A percentile compares a stretch with the other conserved stretches of the same genome.
Evolutionary conservation across 2,888 invertebrate species (phyloP).

Genomic region (Trichogramma dendrolimi): DNA sequence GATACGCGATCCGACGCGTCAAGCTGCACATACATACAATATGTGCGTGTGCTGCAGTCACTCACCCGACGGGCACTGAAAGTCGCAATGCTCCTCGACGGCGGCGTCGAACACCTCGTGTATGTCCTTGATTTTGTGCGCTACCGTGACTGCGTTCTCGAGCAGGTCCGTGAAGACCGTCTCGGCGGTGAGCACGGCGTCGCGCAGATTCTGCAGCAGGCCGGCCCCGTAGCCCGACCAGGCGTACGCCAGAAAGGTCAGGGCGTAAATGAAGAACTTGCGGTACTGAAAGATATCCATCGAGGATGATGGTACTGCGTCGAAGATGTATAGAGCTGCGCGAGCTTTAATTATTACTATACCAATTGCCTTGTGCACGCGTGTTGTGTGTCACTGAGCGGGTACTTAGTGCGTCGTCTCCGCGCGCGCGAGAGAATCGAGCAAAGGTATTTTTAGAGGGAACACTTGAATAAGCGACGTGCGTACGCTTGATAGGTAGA

Average conservation of each 20-base stretch:
- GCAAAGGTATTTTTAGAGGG: too few relatives aligned
- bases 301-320: constrained; percentile 8
- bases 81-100: constrained; percentile 78
- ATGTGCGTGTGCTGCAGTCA: background rate
- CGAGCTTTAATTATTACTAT: background rate
- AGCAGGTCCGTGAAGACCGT: constrained; percentile 76
- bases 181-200: constrained; percentile 77
- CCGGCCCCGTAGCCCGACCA: constrained; percentile 78
- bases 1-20: too few relatives aligned
- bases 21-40: background rate
- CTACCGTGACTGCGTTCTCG: constrained; percentile 68
- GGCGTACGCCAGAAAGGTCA: constrained; percentile 75
- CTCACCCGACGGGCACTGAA: constrained; percentile 59
- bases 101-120: constrained; percentile 82
- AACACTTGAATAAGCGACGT: too few relatives aligned
- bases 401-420: too few relatives aligned
- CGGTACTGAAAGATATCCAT: constrained; percentile 72
- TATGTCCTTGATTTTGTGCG: constrained; percentile 69
- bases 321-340: background rate
- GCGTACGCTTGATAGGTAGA: too few relatives aligned
- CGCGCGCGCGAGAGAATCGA: too few relatives aligned
- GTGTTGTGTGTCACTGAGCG: too few relatives aligned
- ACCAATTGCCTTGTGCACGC: too few relatives aligned
- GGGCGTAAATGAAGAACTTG: constrained; percentile 68
- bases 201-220: constrained; percentile 67